Percentiles rank a stretch among this genome's conserved stretches.
phyloP scores from a whole-genome alignment of 2,113 vertebrate genomes.

The Leptocoma aspasia region DNA sequence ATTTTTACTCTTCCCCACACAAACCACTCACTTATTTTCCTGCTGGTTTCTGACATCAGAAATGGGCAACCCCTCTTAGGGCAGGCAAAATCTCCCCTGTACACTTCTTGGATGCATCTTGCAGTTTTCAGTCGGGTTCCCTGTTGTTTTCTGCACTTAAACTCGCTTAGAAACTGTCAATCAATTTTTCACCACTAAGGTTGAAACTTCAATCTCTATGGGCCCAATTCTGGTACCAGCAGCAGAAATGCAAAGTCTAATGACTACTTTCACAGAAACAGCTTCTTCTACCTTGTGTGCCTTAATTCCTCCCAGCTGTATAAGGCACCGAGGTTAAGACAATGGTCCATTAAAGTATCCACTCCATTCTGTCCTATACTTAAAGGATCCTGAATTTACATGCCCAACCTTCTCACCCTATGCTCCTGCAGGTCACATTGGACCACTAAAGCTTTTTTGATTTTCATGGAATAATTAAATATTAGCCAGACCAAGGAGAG shows the following conservation, averaged over 20 bases:
- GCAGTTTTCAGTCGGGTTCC: background rate
- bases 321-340: background rate
- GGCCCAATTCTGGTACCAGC: background rate
- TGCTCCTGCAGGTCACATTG: background rate
- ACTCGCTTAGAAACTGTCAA: background rate
- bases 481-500: background rate
- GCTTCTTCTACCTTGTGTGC: background rate
- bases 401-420: background rate
- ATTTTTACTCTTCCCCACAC: background rate
- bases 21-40: background rate
- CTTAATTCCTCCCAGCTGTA: background rate
- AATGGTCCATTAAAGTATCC: background rate
- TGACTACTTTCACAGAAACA: background rate
- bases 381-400: background rate
- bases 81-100: background rate
- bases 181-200: background rate
- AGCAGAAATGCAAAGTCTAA: background rate
- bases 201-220: background rate
- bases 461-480: background rate
- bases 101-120: fast-evolving
- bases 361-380: background rate
- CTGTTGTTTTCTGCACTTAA: background rate
- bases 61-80: background rate
- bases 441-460: background rate
- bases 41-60: background rate